Percentiles rank a stretch among this genome's conserved stretches.
phyloP scores from a whole-genome alignment of 2,113 vertebrate genomes.

The Chionomys nivalis region DNA sequence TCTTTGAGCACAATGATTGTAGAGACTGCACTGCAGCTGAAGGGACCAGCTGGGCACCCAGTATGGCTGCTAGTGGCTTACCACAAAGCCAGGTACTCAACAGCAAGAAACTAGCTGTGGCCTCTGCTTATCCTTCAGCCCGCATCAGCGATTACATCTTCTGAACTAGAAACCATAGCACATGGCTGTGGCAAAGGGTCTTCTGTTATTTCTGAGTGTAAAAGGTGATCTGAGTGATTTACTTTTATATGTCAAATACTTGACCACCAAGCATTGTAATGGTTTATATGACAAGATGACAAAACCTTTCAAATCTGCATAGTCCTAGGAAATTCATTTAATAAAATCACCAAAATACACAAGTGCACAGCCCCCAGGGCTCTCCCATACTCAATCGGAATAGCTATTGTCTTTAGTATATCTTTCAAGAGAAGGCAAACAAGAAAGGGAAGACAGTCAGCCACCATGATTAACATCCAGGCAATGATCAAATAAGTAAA shows the following conservation, averaged over 20 bases:
- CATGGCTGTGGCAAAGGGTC: not conserved
- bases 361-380: not conserved
- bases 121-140: not conserved
- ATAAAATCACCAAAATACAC: not conserved
- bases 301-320: not conserved
- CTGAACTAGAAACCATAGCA: slow-evolving; percentile 20
- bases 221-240: not conserved
- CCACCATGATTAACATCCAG: not conserved
- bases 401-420: not conserved
- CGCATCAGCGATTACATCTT: slow-evolving; percentile 27
- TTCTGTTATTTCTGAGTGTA: not conserved
- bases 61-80: slow-evolving; percentile 73
- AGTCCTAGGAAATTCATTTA: not conserved
- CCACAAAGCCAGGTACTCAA: not conserved
- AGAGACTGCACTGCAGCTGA: slow-evolving; percentile 58
- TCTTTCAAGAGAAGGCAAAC: not conserved
- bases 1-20: slow-evolving; percentile 51
- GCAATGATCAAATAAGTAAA: not conserved
- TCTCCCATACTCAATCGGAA: not conserved
- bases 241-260: not conserved
- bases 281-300: not conserved
- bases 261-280: not conserved
- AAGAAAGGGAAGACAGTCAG: not conserved
- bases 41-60: slow-evolving; percentile 62
- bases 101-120: not conserved